Base-by-base conservation (phyloP, 2,797 vertebrate genomes). In the Sphaeramia orbicularis region DNA sequence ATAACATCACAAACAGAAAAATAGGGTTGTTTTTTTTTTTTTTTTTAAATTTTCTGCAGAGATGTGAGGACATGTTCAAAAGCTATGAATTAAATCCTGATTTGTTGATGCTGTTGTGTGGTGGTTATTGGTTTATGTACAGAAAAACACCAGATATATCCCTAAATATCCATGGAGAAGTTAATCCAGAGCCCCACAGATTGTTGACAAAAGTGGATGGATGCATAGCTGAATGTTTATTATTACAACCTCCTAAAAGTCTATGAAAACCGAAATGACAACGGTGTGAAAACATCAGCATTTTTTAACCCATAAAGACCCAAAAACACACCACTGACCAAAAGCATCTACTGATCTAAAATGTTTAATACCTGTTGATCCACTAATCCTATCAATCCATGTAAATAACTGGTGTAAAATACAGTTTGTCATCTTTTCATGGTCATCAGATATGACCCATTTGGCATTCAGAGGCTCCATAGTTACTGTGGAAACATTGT, bases 181-280 rank as follows among this genome's bases (percentile, higher is more conserved):
- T 43, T 53, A 36, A 47, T 56, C 27, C 24, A 55, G 56, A 63
- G 16, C 63, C 16, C 50, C 41, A 45, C 18, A 41, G 32, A 67
- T 60, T 81, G 43, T 74, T 60, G 67, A 74, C 61, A 81, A 74
- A 53, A 60, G 24, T 32, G 65, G 49, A 52, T 18, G 41, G 48
- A 12, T 44, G 53, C 64, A 68, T 42, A 80, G 32, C 75, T 60
- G 24, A 32, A 45, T 51, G 50, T 75, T 75, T 65, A 70, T 44
- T 50, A 47, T 36, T 70, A 48, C 57, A 61, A 80, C 80, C 62
- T 74, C 41, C 51, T 35, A 73, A 74, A 81, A 85, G 68, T 75
- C 63, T 51, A 35, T 5, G 38, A n/a, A n/a, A n/a, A n/a, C n/a
- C n/a, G n/a, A n/a, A n/a, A n/a, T n/a, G n/a, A n/a, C n/a, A 71